phyloP scores from a whole-genome alignment of 2,113 vertebrate species.

The Ploceus nigricollis region DNA sequence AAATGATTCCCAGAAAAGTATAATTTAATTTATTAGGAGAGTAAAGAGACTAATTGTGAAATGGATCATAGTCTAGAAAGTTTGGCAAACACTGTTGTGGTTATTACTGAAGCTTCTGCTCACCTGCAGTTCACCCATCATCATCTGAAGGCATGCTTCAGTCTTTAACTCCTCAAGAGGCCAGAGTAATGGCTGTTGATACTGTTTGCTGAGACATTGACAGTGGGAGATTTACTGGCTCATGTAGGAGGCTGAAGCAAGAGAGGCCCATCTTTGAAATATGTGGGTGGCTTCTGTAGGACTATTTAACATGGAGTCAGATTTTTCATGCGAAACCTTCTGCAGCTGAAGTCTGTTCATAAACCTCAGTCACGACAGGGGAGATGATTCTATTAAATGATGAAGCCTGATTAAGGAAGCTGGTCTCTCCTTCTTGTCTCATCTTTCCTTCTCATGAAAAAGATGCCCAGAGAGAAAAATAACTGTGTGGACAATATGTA shows the following conservation, averaged over 20 bases:
- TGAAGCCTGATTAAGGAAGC: not conserved
- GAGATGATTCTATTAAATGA: not conserved
- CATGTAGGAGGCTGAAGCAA: not conserved
- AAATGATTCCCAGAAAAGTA: not conserved
- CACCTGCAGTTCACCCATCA: not conserved
- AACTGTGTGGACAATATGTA: not conserved
- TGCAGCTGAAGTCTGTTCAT: not conserved
- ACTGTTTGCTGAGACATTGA: not conserved
- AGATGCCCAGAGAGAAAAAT: not conserved
- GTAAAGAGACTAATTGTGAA: not conserved
- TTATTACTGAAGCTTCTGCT: not conserved
- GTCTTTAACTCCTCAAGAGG: not conserved
- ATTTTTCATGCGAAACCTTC: not conserved
- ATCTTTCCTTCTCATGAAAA: not conserved
- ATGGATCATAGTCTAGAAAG: not conserved
- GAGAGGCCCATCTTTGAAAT: not conserved
- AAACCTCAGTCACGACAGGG: not conserved
- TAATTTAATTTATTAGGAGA: not conserved
- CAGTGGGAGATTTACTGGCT: not conserved
- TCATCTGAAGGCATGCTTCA: not conserved
- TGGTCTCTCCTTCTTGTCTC: not conserved
- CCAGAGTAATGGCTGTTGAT: not conserved
- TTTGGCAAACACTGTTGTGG: not conserved
- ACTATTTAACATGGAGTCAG: not conserved
- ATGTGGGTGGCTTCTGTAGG: not conserved